phyloP scores from a whole-genome alignment of 2,797 vertebrate genomes.

The Sebastiscus tertius region DNA sequence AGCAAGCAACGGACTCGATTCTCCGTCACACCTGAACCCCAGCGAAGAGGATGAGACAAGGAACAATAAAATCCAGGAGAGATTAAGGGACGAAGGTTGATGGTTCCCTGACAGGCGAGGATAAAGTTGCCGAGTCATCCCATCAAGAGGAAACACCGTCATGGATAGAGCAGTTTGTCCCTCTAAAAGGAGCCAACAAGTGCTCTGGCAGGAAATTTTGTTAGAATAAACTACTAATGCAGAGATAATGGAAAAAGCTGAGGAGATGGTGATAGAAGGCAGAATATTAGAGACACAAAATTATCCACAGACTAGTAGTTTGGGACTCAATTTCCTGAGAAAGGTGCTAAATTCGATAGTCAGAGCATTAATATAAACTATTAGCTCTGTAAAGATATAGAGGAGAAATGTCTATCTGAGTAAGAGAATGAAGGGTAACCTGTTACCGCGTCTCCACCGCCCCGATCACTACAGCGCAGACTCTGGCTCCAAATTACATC shows the following conservation, averaged over 20 bases:
- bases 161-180: neutral
- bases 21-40: slow-evolving; percentile 42
- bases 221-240: slow-evolving; percentile 3
- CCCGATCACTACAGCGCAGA: too few relatives aligned
- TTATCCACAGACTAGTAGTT: neutral
- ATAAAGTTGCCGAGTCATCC: neutral
- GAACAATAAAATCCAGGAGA: neutral
- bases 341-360: neutral
- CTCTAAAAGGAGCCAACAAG: neutral
- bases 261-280: slow-evolving; percentile 12
- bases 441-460: too few relatives aligned
- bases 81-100: slow-evolving; percentile 3
- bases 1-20: slow-evolving; percentile 1
- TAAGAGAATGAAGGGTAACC: neutral
- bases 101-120: neutral
- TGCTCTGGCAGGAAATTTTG: neutral
- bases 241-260: neutral
- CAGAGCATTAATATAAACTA: neutral
- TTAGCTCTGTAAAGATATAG: neutral
- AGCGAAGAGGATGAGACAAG: slow-evolving; percentile 2
- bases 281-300: neutral
- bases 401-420: neutral
- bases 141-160: neutral
- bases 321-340: neutral
- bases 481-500: too few relatives aligned